phyloP scores from a whole-genome alignment of 1,140 invertebrate species.

The Himalopsyche phryganea region DNA sequence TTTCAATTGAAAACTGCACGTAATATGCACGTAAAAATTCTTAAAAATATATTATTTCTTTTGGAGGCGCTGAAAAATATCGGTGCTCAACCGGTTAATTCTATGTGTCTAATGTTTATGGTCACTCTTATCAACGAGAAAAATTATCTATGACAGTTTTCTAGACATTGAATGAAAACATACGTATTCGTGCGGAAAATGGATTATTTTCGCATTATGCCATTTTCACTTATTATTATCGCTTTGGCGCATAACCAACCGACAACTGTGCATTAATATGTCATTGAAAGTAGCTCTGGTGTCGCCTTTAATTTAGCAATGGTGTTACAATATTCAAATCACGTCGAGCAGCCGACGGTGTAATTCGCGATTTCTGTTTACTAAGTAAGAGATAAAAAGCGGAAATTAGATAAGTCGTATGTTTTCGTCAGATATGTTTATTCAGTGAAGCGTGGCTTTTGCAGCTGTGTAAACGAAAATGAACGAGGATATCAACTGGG shows the following conservation, averaged over 20 bases:
- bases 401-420: background rate
- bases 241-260: background rate
- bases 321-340: background rate
- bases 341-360: background rate
- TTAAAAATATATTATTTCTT: no score
- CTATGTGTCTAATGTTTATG: background rate
- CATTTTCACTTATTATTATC: slow-evolving; percentile 1
- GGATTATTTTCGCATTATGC: slow-evolving; percentile 2
- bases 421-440: no score
- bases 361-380: background rate
- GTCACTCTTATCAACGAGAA: background rate
- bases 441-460: no score
- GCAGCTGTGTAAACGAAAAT: slow-evolving; percentile 13
- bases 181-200: slow-evolving; percentile 16
- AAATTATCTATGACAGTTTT: background rate
- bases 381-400: background rate
- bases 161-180: background rate
- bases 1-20: no score
- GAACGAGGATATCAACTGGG: slow-evolving; percentile 32
- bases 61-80: no score
- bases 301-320: background rate
- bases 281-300: background rate
- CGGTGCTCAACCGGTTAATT: no score
- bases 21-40: no score
- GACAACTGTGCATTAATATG: no score